Conservation (phyloP, 2,797 vertebrate genomes). For the Chaetodon trifasciatus region DNA sequence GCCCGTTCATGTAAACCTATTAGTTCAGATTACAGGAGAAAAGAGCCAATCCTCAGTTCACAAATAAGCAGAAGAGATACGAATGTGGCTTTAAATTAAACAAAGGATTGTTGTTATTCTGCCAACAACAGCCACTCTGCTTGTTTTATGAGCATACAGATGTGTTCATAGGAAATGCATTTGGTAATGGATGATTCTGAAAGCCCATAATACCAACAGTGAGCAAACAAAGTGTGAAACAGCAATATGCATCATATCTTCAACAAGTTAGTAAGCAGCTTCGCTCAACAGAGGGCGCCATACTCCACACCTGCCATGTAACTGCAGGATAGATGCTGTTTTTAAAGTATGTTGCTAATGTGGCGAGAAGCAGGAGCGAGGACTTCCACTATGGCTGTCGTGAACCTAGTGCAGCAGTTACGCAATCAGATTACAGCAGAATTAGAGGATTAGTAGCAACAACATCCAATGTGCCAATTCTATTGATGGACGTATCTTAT, state of each 20-base stretch:
- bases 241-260: background rate
- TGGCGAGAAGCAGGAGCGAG: slow-evolving; percentile 4
- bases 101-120: background rate
- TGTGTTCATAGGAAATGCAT: background rate
- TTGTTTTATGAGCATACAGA: background rate
- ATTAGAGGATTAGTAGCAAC: slow-evolving; percentile 55
- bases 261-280: background rate
- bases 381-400: background rate
- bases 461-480: slow-evolving; percentile 38
- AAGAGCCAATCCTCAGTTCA: background rate
- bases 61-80: background rate
- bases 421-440: slow-evolving; percentile 62
- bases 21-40: background rate
- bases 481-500: slow-evolving; percentile 30
- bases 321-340: background rate
- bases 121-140: background rate
- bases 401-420: slow-evolving; percentile 25
- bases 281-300: slow-evolving; percentile 53
- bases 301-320: slow-evolving; percentile 4
- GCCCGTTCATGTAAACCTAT: background rate
- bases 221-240: background rate
- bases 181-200: background rate
- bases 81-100: background rate
- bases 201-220: background rate
- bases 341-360: slow-evolving; percentile 12